Conservation (phyloP, 2,797 vertebrate species). For the Rhinichthys osculus region DNA sequence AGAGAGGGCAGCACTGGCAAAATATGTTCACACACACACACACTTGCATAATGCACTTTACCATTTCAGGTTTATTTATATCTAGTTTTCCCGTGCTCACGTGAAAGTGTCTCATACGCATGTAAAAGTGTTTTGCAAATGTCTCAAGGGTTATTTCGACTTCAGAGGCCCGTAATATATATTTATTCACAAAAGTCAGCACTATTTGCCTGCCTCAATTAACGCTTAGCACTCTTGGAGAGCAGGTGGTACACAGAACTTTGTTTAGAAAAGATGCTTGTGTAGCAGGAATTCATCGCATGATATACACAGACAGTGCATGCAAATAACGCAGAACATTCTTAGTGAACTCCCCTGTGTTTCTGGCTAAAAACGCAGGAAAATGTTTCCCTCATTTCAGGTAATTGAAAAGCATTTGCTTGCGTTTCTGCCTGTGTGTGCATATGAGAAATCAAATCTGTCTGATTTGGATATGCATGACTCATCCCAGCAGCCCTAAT, state of each 20-base stretch:
- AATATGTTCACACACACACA: background rate
- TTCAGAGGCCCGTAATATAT: constrained; percentile 22
- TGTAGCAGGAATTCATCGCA: background rate
- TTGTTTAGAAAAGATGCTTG: constrained; percentile 11
- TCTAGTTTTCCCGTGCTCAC: background rate
- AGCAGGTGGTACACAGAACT: constrained; percentile 29
- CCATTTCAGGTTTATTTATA: background rate
- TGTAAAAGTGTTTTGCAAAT: constrained; percentile 7
- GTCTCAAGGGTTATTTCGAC: constrained; percentile 15
- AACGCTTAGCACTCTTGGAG: constrained; percentile 8
- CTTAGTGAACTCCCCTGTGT: constrained; percentile 49
- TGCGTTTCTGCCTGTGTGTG: constrained; percentile 33
- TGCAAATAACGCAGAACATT: background rate
- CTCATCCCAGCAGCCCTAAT: constrained; percentile 60
- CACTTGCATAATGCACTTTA: background rate
- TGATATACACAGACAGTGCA: constrained; percentile 13
- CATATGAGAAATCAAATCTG: constrained; percentile 56
- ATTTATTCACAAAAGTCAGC: constrained; percentile 22
- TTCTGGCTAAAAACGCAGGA: constrained; percentile 42
- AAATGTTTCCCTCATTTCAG: constrained; percentile 51
- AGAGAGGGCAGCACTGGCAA: too few relatives aligned
- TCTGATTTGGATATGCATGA: constrained; percentile 62
- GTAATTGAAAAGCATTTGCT: constrained; percentile 49
- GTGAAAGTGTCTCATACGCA: background rate
- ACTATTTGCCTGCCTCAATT: constrained; percentile 9